A percentile compares a stretch with the other conserved stretches of the same genome.
These are phyloP conservation scores for Nycticebus coucang DNA, from an alignment of 2,113 vertebrate genomes.

Conservation along the genomic window DNA sequence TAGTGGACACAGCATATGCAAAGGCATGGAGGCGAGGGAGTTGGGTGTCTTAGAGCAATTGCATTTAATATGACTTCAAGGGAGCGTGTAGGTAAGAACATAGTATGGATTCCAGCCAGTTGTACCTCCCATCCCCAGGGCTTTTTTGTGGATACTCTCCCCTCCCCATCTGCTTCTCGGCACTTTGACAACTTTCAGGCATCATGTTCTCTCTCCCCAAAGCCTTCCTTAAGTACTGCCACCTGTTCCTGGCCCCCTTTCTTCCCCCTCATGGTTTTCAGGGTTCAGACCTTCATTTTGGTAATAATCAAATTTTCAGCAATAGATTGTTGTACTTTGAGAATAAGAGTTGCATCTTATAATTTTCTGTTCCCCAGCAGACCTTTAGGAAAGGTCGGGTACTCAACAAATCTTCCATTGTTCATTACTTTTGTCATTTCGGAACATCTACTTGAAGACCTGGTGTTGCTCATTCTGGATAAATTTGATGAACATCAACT, in stretches of 20 bases:
- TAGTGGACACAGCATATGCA: not conserved
- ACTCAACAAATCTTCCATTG: not conserved
- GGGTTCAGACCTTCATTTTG: not conserved
- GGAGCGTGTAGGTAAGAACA: not conserved
- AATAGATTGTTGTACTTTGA: not conserved
- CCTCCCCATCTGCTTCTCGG: not conserved
- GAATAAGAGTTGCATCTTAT: not conserved
- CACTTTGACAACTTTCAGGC: not conserved
- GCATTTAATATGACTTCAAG: not conserved
- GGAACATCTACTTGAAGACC: not conserved
- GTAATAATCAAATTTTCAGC: not conserved
- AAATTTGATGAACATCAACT: not conserved
- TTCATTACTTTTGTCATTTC: not conserved
- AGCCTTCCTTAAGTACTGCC: not conserved
- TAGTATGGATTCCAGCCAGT: not conserved
- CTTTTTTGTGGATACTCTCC: not conserved
- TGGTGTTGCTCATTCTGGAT: not conserved
- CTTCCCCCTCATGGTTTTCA: not conserved
- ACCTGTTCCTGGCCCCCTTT: not conserved
- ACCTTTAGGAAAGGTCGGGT: not conserved
- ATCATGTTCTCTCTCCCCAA: not conserved
- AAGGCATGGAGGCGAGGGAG: not conserved
- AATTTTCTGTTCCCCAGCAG: not conserved
- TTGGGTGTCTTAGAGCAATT: not conserved
- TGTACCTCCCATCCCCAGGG: fast-evolving